Percentiles rank a stretch among this genome's conserved stretches.
These are phyloP conservation scores for Panorpa germanica DNA, from an alignment of 2,888 invertebrate genomes.

Conservation along the genomic window DNA sequence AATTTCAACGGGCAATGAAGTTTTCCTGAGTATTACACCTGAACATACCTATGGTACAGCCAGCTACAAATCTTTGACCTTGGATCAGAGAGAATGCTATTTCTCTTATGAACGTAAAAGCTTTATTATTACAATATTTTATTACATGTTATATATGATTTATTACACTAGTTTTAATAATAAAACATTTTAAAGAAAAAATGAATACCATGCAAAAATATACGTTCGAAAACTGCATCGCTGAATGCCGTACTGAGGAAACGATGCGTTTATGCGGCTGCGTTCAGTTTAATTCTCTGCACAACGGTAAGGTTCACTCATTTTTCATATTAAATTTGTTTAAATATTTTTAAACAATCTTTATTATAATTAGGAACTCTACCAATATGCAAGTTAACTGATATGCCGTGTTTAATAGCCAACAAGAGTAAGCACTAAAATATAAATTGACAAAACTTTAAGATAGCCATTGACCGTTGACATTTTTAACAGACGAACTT, in stretches of 20 bases:
- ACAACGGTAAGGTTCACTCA: conserved; percentile 20
- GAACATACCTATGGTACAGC: too few species aligned
- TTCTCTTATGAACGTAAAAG: too few species aligned
- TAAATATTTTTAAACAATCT: too few species aligned
- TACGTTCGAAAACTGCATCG: conserved; percentile 45
- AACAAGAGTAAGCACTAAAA: conserved; percentile 20
- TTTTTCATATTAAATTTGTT: background rate
- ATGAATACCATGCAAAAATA: conserved; percentile 26
- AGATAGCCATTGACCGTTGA: too few species aligned
- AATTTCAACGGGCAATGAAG: conserved; percentile 32
- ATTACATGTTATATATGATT: too few species aligned
- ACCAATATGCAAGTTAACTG: conserved; percentile 16
- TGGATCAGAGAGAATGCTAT: too few species aligned
- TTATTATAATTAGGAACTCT: conserved; percentile 13
- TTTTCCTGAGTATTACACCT: conserved; percentile 42
- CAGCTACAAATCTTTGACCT: too few species aligned
- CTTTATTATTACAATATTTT: too few species aligned
- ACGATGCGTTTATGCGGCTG: conserved; percentile 33
- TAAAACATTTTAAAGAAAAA: conserved; percentile 31
- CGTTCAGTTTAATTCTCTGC: conserved; percentile 33
- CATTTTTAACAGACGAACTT: too few species aligned
- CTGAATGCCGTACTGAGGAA: conserved; percentile 30
- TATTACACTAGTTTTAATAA: too few species aligned
- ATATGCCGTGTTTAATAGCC: conserved; percentile 18
- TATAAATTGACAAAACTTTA: too few species aligned